Conservation (phyloP, 2,888 invertebrate genomes). For the Diaperis boleti region DNA sequence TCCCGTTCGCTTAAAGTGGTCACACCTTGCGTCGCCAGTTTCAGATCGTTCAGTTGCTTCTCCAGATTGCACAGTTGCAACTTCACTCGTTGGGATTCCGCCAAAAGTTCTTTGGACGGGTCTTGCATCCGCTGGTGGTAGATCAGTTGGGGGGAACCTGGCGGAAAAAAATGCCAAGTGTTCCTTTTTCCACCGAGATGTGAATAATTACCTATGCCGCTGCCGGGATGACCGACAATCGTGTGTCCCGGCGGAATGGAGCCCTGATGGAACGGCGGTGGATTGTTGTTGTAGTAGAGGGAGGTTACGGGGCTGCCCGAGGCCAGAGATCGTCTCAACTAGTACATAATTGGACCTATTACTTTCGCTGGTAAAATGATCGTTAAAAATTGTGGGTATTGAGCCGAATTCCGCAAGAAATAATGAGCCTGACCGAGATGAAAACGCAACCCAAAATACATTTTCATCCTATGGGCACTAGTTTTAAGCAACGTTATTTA, state of each 20-base stretch:
- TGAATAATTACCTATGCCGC: constrained; percentile 64
- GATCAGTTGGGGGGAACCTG: constrained; percentile 61
- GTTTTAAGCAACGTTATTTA: no score
- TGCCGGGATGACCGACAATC: constrained; percentile 54
- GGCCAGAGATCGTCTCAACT: constrained; percentile 67
- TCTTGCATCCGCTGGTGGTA: constrained; percentile 62
- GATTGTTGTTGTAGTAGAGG: constrained; percentile 66
- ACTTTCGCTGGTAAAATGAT: no score
- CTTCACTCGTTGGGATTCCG: constrained; percentile 73
- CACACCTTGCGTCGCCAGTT: constrained; percentile 69
- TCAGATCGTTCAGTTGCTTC: constrained; percentile 72
- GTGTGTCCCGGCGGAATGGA: constrained; percentile 56
- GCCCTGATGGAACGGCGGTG: constrained; percentile 58
- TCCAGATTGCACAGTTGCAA: constrained; percentile 72
- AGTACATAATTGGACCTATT: no score
- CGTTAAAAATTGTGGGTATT: no score
- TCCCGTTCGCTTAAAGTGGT: constrained; percentile 70
- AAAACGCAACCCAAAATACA: no score
- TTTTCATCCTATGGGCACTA: no score
- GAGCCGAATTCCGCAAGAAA: no score
- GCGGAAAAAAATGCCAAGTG: constrained; percentile 4
- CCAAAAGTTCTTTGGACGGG: constrained; percentile 66
- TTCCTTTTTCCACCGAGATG: neutral
- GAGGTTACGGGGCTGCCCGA: constrained; percentile 65
- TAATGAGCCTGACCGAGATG: no score